Conservation (phyloP, 1,140 invertebrate species). For the Megalonaias nervosa region DNA sequence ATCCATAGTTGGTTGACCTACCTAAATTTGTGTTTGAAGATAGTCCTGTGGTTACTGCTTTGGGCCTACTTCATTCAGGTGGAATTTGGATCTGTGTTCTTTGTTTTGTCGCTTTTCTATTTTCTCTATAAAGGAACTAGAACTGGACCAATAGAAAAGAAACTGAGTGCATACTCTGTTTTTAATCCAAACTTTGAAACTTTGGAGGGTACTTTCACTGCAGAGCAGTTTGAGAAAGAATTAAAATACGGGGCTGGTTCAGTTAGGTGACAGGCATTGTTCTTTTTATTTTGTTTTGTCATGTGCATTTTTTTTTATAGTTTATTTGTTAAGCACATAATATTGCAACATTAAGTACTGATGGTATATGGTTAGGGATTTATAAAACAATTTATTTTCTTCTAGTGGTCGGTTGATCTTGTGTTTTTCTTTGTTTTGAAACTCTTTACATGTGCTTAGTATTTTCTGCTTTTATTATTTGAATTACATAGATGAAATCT, state of each 20-base stretch:
- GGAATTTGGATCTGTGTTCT: slow-evolving; percentile 93
- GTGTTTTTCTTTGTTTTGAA: too few species aligned
- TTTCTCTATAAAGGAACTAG: slow-evolving; percentile 90
- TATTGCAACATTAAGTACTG: too few species aligned
- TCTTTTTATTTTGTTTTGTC: too few species aligned
- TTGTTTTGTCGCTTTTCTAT: slow-evolving; percentile 84
- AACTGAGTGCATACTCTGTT: slow-evolving; percentile 95
- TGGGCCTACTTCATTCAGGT: slow-evolving; percentile 82
- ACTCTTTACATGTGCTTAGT: too few species aligned
- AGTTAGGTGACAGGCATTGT: slow-evolving; percentile 21
- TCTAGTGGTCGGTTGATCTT: too few species aligned
- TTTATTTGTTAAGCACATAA: too few species aligned
- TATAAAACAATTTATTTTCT: too few species aligned
- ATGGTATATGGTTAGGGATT: too few species aligned
- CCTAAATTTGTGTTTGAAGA: slow-evolving; percentile 52
- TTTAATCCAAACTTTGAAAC: slow-evolving; percentile 96
- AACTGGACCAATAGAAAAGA: slow-evolving; percentile 72
- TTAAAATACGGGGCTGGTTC: slow-evolving; percentile 71
- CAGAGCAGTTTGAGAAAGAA: slow-evolving; percentile 95
- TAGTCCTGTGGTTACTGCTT: slow-evolving; percentile 77
- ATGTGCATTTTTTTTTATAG: too few species aligned
- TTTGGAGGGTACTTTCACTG: slow-evolving; percentile 93
- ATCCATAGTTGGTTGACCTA: slow-evolving; percentile 2
- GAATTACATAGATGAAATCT: too few species aligned
- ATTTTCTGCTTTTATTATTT: too few species aligned